phyloP scores from a whole-genome alignment of 1,140 invertebrate genomes.

The Brachystomella parvula region DNA sequence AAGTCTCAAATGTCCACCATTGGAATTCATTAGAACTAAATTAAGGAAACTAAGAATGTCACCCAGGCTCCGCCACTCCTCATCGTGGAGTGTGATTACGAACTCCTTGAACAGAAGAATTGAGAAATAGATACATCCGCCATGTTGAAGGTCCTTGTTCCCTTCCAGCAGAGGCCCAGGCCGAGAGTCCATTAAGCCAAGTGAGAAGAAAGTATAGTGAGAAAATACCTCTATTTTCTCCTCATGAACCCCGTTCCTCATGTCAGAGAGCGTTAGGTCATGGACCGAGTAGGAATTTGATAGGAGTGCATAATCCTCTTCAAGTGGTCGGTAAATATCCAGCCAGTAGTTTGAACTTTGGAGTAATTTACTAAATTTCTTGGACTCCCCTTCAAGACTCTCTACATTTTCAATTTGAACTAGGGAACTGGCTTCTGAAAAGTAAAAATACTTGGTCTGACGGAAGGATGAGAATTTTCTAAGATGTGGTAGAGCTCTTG shows the following conservation, averaged over 20 bases:
- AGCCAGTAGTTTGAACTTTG: background rate
- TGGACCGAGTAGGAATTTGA: background rate
- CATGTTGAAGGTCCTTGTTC: no score
- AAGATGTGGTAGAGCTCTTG: no score
- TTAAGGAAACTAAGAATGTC: conserved; percentile 8
- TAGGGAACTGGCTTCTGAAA: background rate
- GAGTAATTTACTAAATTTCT: background rate
- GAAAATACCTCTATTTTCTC: conserved; percentile 7
- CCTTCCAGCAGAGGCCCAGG: no score
- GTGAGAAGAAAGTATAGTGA: conserved; percentile 8
- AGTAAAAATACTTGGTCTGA: background rate
- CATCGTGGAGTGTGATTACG: conserved; percentile 1
- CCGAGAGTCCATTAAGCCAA: background rate
- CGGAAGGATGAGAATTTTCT: no score
- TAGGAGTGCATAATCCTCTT: background rate
- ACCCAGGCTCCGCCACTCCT: background rate
- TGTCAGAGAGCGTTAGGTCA: background rate
- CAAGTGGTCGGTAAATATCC: background rate
- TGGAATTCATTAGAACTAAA: background rate
- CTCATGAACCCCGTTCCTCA: background rate
- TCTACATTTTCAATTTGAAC: background rate
- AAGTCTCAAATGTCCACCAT: no score
- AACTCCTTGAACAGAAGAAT: conserved; percentile 6
- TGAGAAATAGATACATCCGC: no score
- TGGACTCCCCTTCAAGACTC: background rate